Base-by-base conservation (phyloP, 2,113 vertebrate genomes). In the Phrynosoma platyrhinos region DNA sequence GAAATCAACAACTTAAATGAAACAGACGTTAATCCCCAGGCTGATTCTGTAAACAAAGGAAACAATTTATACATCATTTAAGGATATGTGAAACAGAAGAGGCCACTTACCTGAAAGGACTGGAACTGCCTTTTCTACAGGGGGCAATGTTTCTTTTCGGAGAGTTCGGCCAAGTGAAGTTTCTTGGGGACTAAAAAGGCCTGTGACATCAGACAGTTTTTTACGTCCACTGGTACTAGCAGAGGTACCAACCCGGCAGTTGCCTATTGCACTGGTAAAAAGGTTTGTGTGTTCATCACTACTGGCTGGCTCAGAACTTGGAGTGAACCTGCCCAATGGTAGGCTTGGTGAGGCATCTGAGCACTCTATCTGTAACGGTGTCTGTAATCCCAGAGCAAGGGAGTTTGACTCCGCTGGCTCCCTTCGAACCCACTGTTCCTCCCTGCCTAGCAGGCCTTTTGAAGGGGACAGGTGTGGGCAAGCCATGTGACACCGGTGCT, bases 191-290 rank as follows among this genome's bases (percentile, higher is more conserved):
- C 96, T 68, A 92, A 97, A 97, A 5, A 97, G 95, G 0, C 96
- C 93, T 0, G 97, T 96, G 91, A 95, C 92, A 72, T 97, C 97
- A 0, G 94, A 90, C 90, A 95, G n/a, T 81, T 96, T 96, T 93
- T 96, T 97, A 6, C 97, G 95, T 84, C 96, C 95, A 1, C 86
- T 92, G 78, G 90, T 82, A 89, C 91, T 88, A 62, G 83, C 72
- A 30, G 96, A 93, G 89, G 84, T 92, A 58, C 94, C 13, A 83
- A 89, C 96, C 87, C 97, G 96, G 96, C 97, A 97, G 96, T 94
- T 97, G 91, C 97, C 97, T 95, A 97, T 97, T 95, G 98, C 97
- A 92, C 97, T 98, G 90, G 98, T 98, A 94, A 99, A 98, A 91
- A 99, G 97, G 91, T 98, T 99, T n/a, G 98, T 98, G 94, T 99